Percentiles rank a stretch among this genome's conserved stretches.
Conservation (phyloP, 2,888 invertebrate species). For the Drosophila anomalata region DNA sequence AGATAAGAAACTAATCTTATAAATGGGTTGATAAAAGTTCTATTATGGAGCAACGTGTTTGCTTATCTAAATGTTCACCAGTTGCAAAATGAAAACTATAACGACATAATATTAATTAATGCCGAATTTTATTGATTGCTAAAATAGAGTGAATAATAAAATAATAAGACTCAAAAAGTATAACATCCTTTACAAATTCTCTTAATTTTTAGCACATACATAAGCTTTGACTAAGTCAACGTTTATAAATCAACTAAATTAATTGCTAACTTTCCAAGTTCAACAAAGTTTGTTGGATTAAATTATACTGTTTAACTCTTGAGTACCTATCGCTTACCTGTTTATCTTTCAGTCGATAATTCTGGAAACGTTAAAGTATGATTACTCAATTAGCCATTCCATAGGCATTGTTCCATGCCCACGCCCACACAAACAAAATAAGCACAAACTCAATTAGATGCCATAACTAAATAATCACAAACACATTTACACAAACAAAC, state of each 20-base stretch:
- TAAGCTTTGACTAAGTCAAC: not conserved
- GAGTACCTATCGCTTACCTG: constrained; percentile 2
- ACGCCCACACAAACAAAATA: constrained; percentile 24
- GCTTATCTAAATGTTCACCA: not conserved
- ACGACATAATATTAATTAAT: no score
- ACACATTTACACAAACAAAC: constrained; percentile 73
- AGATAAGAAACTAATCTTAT: constrained; percentile 3
- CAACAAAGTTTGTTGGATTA: not conserved
- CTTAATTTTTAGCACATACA: not conserved
- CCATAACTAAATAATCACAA: constrained; percentile 78
- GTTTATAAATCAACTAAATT: not conserved
- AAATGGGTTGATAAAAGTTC: not conserved
- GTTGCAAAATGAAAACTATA: not conserved
- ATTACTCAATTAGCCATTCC: constrained; percentile 67
- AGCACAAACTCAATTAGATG: constrained; percentile 74
- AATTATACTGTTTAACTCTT: not conserved
- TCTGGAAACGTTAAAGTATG: constrained; percentile 54
- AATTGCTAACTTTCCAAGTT: not conserved
- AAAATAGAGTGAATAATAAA: no score
- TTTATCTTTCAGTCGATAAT: constrained; percentile 12
- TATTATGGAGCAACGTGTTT: not conserved
- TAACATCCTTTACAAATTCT: not conserved
- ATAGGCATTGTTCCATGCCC: constrained; percentile 29
- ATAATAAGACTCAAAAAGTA: no score
- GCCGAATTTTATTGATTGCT: no score